Evolutionary conservation across 2,797 vertebrate genomes (phyloP), one percentile per base, ranked within the genome.

Genomic region (Pantherophis vulpinus): DNA sequence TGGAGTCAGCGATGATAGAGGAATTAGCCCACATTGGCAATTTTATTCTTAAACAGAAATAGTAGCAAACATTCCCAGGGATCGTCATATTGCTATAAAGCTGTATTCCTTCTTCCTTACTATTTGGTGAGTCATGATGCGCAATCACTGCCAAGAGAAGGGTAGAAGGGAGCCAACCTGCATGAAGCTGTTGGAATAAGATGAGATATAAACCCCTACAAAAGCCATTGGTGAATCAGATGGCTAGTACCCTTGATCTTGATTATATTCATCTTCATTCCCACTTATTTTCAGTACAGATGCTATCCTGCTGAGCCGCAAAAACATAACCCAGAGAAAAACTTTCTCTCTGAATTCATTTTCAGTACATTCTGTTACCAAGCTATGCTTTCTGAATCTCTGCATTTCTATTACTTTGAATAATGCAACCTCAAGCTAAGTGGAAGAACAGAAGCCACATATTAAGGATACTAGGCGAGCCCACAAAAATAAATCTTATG

Each of bases 91-190:
- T 91, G 7, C 23, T 88, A 25, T 90, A 29, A 16, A 90, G 5
- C 18, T 83, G 14, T 94, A 9, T 94, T 95, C 32, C 37, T 93
- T 93, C 58, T 92, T 94, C 27, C 54, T 94, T 94, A 94, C 29
- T 86, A 70, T 2, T 32, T 91, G 61, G 86, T 95, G 94, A 95
- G n/a, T 92, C 47, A 87, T 20, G 58, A 6, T 94, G 58, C 8
- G 74, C 12, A 93, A 13, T 90, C 87, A 59, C 32, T 93, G n/a
- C 47, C 92, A 88, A 93, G 7, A 92, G 91, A 91, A 11, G 25
- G 13, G 5, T 1, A 25, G 93, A 7, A 87, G 8, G 12, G 29
- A 27, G 14, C 37, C 61, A 94, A 95, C 14, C 42, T 29, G 20
- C 58, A 86, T 93, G 61, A 95, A 96, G 1, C 13, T 93, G 90